Conservation (phyloP, 2,113 vertebrate species). For the Crotalus viridis region DNA sequence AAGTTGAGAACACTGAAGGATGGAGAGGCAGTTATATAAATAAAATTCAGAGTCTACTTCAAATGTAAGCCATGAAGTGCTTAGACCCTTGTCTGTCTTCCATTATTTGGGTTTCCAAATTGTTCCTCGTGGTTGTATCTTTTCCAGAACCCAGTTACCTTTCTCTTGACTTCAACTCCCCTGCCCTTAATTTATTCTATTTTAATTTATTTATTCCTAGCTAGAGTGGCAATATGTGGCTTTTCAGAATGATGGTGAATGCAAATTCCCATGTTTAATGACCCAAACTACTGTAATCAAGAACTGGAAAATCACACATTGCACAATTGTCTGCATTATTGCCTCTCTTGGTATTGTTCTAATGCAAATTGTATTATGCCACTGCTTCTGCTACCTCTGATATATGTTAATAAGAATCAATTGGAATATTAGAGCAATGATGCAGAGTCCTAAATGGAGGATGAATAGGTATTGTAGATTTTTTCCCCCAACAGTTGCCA, state of each 20-base stretch:
- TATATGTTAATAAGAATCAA: not conserved
- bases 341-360: not conserved
- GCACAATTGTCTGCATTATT: not conserved
- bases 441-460: not conserved
- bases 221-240: not conserved
- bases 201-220: not conserved
- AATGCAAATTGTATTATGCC: not conserved
- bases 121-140: not conserved
- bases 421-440: not conserved
- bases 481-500: not conserved
- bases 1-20: not conserved
- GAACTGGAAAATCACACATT: not conserved
- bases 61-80: not conserved
- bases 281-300: not conserved
- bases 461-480: not conserved
- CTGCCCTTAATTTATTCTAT: not conserved
- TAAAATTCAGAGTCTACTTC: not conserved
- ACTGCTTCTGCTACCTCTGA: not conserved
- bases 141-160: not conserved
- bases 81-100: not conserved
- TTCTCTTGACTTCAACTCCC: not conserved
- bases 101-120: not conserved
- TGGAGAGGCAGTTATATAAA: not conserved
- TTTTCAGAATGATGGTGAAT: not conserved
- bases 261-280: not conserved